Conservation (phyloP, 1,140 invertebrate genomes). For the Magallana gigas region DNA sequence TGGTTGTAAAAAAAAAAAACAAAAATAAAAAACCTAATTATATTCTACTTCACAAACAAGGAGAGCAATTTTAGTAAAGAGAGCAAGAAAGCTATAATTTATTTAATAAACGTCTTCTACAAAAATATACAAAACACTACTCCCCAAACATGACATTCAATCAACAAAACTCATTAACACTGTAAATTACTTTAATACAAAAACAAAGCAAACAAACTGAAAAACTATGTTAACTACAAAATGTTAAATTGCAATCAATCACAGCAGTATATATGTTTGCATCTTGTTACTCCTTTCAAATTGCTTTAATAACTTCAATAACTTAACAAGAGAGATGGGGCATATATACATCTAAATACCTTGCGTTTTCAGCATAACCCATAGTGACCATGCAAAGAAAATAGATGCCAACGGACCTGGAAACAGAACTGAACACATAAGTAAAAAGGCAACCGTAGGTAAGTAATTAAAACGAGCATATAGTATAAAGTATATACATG, state of each 20-base stretch:
- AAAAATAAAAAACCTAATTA: background rate
- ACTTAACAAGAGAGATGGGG: background rate
- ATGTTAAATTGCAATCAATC: too few relatives aligned
- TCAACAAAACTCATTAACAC: too few relatives aligned
- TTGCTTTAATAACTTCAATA: background rate
- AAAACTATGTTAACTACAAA: too few relatives aligned
- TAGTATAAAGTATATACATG: background rate
- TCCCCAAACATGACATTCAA: too few relatives aligned
- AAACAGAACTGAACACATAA: background rate
- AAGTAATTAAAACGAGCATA: background rate
- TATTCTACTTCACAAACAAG: background rate
- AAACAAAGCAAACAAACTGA: too few relatives aligned
- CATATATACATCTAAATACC: background rate
- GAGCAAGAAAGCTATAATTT: too few relatives aligned
- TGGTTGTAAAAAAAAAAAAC: background rate
- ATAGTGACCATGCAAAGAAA: conserved; percentile 31
- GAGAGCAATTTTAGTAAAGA: too few relatives aligned
- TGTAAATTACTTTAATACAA: too few relatives aligned
- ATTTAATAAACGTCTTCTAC: too few relatives aligned
- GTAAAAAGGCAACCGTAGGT: background rate
- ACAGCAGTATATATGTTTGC: too few relatives aligned
- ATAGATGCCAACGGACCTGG: conserved; percentile 16
- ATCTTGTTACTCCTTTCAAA: too few relatives aligned
- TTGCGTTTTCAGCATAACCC: conserved; percentile 23
- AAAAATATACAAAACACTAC: too few relatives aligned